Percentiles rank a stretch among this genome's conserved stretches.
Evolutionary conservation across 2,888 invertebrate genomes (phyloP).

Genomic region (Drosophila melanosoma): DNA sequence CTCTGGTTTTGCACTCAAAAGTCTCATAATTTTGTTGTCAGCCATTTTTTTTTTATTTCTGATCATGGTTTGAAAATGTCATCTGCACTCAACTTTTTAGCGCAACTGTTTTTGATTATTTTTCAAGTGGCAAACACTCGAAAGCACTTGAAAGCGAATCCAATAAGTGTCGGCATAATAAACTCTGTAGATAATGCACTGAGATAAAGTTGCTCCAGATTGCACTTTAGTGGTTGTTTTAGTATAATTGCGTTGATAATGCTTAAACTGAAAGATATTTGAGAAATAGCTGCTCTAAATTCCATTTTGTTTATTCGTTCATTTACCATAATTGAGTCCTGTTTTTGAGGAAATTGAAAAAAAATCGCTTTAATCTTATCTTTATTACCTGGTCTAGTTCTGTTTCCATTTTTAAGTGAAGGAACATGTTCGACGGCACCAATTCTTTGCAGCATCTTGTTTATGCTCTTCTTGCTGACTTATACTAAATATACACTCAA

Average conservation of each 20-base stretch:
- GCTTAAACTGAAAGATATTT: background rate
- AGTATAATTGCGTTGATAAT: background rate
- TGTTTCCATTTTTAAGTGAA: background rate
- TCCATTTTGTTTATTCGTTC: background rate
- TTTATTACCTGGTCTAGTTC: background rate
- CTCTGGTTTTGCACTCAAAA: constrained; percentile 26
- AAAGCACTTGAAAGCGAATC: constrained; percentile 17
- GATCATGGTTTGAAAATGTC: constrained; percentile 52
- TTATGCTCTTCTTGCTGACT: background rate
- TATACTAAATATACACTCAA: background rate
- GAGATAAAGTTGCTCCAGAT: background rate
- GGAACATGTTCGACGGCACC: constrained; percentile 3
- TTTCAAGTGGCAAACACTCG: constrained; percentile 42
- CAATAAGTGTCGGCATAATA: constrained; percentile 24
- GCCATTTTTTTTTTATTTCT: constrained; percentile 21
- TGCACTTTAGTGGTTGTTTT: background rate
- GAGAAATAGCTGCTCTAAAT: background rate
- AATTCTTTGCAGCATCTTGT: background rate
- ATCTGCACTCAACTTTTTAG: constrained; percentile 28
- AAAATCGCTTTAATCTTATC: background rate
- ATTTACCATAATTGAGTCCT: background rate
- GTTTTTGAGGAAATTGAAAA: background rate
- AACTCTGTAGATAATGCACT: constrained; percentile 4
- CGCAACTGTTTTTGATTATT: constrained; percentile 7
- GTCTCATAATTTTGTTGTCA: constrained; percentile 1